Evolutionary conservation across 2,113 vertebrate species (phyloP).

Genomic region (Theristicus caerulescens): DNA sequence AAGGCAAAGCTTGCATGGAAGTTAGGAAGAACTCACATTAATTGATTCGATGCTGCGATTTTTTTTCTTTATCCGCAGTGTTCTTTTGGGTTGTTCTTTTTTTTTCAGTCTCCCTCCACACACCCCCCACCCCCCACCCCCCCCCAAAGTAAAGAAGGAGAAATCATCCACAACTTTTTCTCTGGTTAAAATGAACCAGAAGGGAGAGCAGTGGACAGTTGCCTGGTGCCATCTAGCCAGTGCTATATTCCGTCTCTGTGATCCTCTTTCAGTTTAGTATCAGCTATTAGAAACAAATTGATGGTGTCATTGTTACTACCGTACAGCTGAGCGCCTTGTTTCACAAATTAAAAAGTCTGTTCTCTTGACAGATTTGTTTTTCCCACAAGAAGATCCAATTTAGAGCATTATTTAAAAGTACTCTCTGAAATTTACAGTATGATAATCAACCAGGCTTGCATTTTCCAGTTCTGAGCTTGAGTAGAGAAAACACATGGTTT

Average conservation of each 20-base stretch:
- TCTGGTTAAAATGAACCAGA: not conserved
- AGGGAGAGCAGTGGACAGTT: not conserved
- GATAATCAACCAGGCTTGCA: not conserved
- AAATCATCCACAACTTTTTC: not conserved
- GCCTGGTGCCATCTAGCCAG: not conserved
- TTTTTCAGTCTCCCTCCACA: not conserved
- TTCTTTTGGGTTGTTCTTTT: not conserved
- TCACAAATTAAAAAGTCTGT: not conserved
- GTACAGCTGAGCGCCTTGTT: conserved; percentile 19
- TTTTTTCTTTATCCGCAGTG: conserved; percentile 28
- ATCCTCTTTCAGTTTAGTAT: not conserved
- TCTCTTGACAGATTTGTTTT: conserved; percentile 24
- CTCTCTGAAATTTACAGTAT: not conserved
- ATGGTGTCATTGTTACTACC: not conserved
- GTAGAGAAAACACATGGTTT: not conserved
- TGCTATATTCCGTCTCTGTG: not conserved
- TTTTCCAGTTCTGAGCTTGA: not conserved
- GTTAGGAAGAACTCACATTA: conserved; percentile 65
- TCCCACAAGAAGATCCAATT: conserved; percentile 19
- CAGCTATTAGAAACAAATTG: not conserved
- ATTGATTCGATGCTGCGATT: conserved; percentile 71
- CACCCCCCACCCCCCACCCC: no score
- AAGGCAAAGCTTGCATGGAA: conserved; percentile 73
- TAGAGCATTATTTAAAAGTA: not conserved
- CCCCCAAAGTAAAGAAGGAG: not conserved